Evolutionary conservation across 2,113 vertebrate genomes (phyloP).

Genomic region (Suricata suricatta): DNA sequence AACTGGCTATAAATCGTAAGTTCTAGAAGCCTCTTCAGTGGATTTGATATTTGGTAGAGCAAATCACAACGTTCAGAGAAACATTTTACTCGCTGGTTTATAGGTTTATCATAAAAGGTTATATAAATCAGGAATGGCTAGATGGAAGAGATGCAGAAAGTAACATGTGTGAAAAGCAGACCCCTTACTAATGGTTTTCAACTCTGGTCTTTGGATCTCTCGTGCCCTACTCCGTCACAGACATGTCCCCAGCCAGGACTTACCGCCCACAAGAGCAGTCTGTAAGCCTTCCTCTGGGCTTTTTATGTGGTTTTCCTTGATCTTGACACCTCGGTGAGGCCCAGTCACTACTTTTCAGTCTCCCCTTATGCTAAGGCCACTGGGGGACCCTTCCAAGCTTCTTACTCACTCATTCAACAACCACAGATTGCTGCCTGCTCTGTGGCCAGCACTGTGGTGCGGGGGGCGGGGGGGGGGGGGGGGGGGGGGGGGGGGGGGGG

Average conservation of each 20-base stretch:
- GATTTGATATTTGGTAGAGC: neutral
- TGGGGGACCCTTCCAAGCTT: neutral
- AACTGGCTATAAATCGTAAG: neutral
- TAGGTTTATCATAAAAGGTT: neutral
- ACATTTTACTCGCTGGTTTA: neutral
- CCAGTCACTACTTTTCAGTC: neutral
- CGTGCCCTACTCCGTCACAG: neutral
- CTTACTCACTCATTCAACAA: neutral
- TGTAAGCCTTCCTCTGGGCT: neutral
- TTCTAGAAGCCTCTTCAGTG: neutral
- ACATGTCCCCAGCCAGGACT: neutral
- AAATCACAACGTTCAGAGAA: neutral
- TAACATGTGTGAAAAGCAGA: neutral
- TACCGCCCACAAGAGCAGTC: neutral
- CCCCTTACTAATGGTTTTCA: neutral
- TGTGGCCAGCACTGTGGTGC: rapidly evolving
- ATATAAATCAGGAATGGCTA: neutral
- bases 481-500: too few species aligned
- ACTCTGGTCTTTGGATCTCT: neutral
- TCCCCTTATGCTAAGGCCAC: neutral
- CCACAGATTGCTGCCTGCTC: neutral
- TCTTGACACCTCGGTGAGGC: neutral
- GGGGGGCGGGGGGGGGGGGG: too few species aligned
- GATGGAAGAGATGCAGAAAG: neutral
- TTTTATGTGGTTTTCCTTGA: neutral